Base-by-base conservation (phyloP, 2,888 invertebrate species). In the Drosophila helvetica region DNA sequence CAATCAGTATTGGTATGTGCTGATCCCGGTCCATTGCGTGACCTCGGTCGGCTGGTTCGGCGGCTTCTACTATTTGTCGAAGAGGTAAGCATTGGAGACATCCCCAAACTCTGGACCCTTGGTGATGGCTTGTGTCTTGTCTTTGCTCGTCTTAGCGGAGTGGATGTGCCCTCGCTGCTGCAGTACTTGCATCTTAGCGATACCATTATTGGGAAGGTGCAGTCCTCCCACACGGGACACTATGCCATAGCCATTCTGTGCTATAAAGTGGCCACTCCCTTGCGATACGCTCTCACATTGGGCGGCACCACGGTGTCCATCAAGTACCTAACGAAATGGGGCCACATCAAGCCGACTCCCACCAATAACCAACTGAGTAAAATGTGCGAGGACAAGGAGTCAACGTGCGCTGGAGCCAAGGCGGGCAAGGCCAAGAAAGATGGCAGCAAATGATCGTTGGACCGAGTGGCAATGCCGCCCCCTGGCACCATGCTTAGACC, bases 1-100 rank as follows among this genome's bases (percentile, higher is more conserved):
- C 90, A 96, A 96, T 91, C 96, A 98, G 90, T 99, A 99, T 92
- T 99, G 99, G 97, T 98, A 99, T 92, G 96, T 99, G 60, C 93
- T 98, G 64, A 93, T 99, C 64, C 99, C 98, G 5, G 99, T 99
- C 3, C 99, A 99, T 92, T 89, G 96, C 54, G 94, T 95, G 18
- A 98, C 98, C 10, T 99, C 98, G 3, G 93, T 94, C 38, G 93
- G 96, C 62, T 99, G 99, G 99, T 95, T 96, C 91, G 96, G 96
- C 17, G 93, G 95, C 19, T 98, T 98, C 92, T 99, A 98, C 92
- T 95, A 96, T 90, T 92, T 95, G 81, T 96, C 97, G 10, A 94
- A 95, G 92, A 96, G 97, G 98, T 98, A 63, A 63, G 64, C 12
- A n/a, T 1, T 9, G 15, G 7, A n/a, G 2, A 38, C 38, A 7